phyloP scores from a whole-genome alignment of 2,113 vertebrate species.

The Otocyon megalotis region DNA sequence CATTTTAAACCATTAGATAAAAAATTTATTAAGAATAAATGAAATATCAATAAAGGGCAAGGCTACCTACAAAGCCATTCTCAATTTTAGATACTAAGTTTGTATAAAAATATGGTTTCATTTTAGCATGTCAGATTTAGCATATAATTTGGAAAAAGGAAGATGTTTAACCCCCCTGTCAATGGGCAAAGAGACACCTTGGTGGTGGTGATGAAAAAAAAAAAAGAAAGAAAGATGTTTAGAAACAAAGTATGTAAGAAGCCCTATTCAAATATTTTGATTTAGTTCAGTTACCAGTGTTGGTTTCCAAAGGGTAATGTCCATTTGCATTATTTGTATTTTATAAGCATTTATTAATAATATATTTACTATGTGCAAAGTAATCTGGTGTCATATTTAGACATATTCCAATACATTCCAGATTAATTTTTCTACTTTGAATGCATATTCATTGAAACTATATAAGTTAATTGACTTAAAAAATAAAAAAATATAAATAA shows the following conservation, averaged over 20 bases:
- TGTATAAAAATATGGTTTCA: not conserved
- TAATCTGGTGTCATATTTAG: not conserved
- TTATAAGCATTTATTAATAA: not conserved
- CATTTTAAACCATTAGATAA: not conserved
- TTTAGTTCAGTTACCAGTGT: not conserved
- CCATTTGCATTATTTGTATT: not conserved
- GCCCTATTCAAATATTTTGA: not conserved
- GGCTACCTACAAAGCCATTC: not conserved
- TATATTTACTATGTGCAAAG: not conserved
- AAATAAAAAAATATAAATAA: too few species aligned
- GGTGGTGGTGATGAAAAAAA: too few species aligned
- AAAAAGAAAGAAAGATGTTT: not conserved
- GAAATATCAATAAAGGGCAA: not conserved
- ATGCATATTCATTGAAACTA: not conserved
- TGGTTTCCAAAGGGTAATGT: not conserved
- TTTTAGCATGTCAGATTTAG: not conserved
- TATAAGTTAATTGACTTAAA: not conserved
- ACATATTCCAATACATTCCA: not conserved
- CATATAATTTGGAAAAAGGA: not conserved
- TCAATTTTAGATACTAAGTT: not conserved
- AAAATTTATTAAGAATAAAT: not conserved
- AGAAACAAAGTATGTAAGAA: not conserved
- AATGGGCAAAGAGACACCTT: too few species aligned
- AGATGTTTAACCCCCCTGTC: not conserved
- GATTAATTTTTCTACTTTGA: not conserved